A percentile compares a stretch with the other conserved stretches of the same genome.
Evolutionary conservation across 2,113 vertebrate genomes (phyloP).

Genomic region (Anthoscopus minutus): DNA sequence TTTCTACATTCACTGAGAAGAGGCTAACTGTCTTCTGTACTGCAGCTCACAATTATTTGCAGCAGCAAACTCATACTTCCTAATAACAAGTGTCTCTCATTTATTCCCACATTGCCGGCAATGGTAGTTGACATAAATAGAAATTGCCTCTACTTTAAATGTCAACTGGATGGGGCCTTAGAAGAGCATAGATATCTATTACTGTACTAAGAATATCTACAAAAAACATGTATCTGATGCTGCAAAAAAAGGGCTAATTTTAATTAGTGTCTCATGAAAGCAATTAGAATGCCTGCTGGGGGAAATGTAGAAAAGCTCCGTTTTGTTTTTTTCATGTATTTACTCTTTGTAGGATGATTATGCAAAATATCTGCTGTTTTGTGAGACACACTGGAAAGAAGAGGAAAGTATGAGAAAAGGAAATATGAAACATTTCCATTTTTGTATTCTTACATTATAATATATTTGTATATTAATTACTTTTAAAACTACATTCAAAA

Average conservation of each 20-base stretch:
- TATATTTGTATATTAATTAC: not conserved
- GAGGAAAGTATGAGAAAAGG: not conserved
- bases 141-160: conserved; percentile 53
- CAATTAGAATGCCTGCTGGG: conserved; percentile 33
- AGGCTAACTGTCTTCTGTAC: not conserved
- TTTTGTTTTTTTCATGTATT: not conserved
- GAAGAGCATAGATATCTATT: not conserved
- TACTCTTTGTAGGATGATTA: not conserved
- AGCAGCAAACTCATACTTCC: not conserved
- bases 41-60: not conserved
- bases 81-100: conserved; percentile 4
- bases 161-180: not conserved
- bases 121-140: conserved; percentile 20
- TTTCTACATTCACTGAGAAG: not conserved
- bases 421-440: not conserved
- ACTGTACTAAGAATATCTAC: not conserved
- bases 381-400: not conserved
- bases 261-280: conserved; percentile 45
- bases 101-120: conserved; percentile 18
- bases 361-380: not conserved
- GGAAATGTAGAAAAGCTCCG: not conserved
- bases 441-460: not conserved
- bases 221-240: not conserved
- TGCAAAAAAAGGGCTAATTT: not conserved
- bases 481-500: not conserved